Evolutionary conservation across 2,113 vertebrate species (phyloP).

Genomic region (Himantopus leucocephalus): DNA sequence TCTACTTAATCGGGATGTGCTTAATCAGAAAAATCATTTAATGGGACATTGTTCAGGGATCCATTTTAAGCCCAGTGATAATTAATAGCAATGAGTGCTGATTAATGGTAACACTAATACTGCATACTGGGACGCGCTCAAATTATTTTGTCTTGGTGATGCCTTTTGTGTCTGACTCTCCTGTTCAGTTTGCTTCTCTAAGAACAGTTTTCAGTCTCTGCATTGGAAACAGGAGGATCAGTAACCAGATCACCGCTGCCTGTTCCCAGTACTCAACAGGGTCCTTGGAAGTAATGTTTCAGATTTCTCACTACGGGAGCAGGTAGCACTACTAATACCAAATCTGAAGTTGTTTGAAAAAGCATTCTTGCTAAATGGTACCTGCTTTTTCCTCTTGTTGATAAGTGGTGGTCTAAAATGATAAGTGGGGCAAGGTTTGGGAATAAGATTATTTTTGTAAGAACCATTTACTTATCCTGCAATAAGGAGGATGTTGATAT

Average conservation of each 20-base stretch:
- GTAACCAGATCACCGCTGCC: background rate
- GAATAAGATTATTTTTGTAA: background rate
- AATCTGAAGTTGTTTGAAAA: background rate
- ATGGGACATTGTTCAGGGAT: slow-evolving; percentile 26
- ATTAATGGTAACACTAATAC: slow-evolving; percentile 21
- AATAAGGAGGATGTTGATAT: background rate
- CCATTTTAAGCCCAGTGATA: slow-evolving; percentile 29
- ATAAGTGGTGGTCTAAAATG: background rate
- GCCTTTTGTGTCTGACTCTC: background rate
- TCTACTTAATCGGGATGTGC: slow-evolving; percentile 34
- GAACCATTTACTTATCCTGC: background rate
- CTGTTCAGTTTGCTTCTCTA: background rate
- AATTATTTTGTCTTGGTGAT: slow-evolving; percentile 20
- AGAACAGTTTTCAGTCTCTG: background rate
- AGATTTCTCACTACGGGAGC: background rate
- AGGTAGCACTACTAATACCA: fast-evolving
- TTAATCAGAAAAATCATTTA: slow-evolving; percentile 63
- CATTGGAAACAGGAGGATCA: background rate
- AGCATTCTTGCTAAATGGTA: background rate
- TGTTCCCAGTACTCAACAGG: background rate
- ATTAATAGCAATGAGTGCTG: slow-evolving; percentile 28
- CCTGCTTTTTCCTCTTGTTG: background rate
- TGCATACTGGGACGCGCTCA: background rate
- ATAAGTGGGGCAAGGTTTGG: background rate
- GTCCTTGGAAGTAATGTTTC: background rate